These are phyloP conservation scores for Dufourea novaeangliae DNA, from an alignment of 1,140 invertebrate species.

Conservation along the genomic window DNA sequence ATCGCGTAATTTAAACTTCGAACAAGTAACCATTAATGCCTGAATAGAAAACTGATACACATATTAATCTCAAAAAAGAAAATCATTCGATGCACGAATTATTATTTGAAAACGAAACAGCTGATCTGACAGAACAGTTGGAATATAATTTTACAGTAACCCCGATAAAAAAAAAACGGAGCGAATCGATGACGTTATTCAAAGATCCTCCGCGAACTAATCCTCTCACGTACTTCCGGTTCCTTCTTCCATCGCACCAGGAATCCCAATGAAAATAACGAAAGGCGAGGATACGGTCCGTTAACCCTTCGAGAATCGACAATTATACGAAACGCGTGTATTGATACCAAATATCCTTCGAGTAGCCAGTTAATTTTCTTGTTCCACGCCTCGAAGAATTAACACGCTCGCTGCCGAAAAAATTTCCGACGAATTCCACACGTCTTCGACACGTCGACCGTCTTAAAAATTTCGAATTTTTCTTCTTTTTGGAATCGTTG, in stretches of 20 bases:
- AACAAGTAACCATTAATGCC: too few species aligned
- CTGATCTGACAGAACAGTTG: too few species aligned
- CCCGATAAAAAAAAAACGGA: background rate
- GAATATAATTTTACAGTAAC: constrained; percentile 10
- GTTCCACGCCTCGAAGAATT: background rate
- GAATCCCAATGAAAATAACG: constrained; percentile 23
- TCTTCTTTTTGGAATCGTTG: background rate
- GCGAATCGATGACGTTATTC: too few species aligned
- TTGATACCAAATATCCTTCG: too few species aligned
- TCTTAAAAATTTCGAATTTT: background rate
- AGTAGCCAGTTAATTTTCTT: too few species aligned
- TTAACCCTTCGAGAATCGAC: background rate
- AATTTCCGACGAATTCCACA: background rate
- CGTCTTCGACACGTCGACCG: background rate
- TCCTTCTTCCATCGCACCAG: constrained; percentile 50
- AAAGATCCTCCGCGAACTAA: background rate
- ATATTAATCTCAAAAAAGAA: too few species aligned
- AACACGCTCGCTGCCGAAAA: background rate
- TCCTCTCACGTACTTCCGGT: constrained; percentile 12
- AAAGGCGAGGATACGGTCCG: constrained; percentile 14
- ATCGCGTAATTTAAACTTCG: too few species aligned
- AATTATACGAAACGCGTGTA: too few species aligned
- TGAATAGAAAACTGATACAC: too few species aligned
- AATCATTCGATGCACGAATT: too few species aligned
- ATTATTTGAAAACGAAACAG: background rate